These are phyloP conservation scores for Rynchops niger DNA, from an alignment of 2,113 vertebrate species.

Conservation along the genomic window DNA sequence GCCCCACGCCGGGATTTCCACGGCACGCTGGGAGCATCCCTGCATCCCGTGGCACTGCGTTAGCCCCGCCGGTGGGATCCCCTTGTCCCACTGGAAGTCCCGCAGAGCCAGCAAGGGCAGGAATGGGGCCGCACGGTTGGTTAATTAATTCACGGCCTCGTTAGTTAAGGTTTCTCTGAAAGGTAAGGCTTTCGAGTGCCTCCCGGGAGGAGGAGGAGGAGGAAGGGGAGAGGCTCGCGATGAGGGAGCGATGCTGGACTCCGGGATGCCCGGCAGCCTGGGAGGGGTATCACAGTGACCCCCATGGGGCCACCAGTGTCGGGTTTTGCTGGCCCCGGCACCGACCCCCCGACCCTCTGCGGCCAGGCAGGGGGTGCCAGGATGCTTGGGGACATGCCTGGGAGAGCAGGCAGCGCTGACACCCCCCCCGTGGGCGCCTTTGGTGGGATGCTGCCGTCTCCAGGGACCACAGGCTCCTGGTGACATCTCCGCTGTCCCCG, in stretches of 20 bases:
- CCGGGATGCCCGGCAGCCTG: rapidly evolving
- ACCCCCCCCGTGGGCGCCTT: rapidly evolving
- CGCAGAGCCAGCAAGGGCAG: not conserved
- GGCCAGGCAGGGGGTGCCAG: rapidly evolving
- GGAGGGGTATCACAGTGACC: rapidly evolving
- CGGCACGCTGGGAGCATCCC: rapidly evolving
- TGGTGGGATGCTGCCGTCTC: not conserved
- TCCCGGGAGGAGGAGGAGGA: not conserved
- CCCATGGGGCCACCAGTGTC: rapidly evolving
- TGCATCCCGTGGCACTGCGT: rapidly evolving
- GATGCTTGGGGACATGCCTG: not conserved
- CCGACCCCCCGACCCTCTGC: rapidly evolving
- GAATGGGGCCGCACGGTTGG: rapidly evolving
- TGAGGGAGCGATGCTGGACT: not conserved
- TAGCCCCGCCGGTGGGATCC: rapidly evolving
- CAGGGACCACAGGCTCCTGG: rapidly evolving
- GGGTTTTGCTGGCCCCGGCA: not conserved
- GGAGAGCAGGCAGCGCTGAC: not conserved
- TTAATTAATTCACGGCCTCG: constrained; percentile 28
- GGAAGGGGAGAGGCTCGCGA: not conserved
- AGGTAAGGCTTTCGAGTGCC: not conserved
- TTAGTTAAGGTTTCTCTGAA: constrained; percentile 50
- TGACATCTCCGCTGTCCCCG: not conserved
- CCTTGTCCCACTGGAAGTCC: not conserved
- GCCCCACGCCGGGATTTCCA: rapidly evolving